A percentile compares a stretch with the other conserved stretches of the same genome.
phyloP scores from a whole-genome alignment of 1,140 invertebrate genomes.

The Ceratosolen solmsi region DNA sequence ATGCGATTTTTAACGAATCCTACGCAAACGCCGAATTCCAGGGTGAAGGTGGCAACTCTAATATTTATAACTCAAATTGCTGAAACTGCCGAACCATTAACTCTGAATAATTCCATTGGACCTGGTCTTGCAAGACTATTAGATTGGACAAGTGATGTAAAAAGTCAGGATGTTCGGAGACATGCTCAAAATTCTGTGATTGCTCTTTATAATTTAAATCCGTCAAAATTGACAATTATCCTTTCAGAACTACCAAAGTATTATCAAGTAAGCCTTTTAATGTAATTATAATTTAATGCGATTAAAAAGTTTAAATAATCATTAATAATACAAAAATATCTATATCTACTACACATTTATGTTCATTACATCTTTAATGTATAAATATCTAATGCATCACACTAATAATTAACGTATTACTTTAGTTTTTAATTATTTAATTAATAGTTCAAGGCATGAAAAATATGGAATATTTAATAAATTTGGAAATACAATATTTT shows the following conservation, averaged over 20 bases:
- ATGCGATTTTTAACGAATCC: constrained; percentile 89
- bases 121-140: constrained; percentile 82
- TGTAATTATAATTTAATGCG: too few relatives aligned
- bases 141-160: constrained; percentile 79
- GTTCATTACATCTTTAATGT: too few relatives aligned
- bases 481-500: too few relatives aligned
- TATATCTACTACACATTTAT: too few relatives aligned
- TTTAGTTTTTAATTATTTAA: too few relatives aligned
- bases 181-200: constrained; percentile 86
- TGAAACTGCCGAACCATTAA: constrained; percentile 73
- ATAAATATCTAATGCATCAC: too few relatives aligned
- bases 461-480: too few relatives aligned
- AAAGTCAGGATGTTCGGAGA: constrained; percentile 85
- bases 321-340: too few relatives aligned
- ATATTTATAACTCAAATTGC: constrained; percentile 84
- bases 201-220: constrained; percentile 91
- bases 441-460: too few relatives aligned
- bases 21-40: constrained; percentile 91
- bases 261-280: constrained; percentile 76
- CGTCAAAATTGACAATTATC: constrained; percentile 88
- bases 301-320: too few relatives aligned
- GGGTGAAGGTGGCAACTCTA: constrained; percentile 85
- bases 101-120: constrained; percentile 71
- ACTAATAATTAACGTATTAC: too few relatives aligned
- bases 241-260: constrained; percentile 87